These are phyloP conservation scores for Mesoligia furuncula DNA, from an alignment of 2,888 invertebrate genomes.

Conservation along the genomic window DNA sequence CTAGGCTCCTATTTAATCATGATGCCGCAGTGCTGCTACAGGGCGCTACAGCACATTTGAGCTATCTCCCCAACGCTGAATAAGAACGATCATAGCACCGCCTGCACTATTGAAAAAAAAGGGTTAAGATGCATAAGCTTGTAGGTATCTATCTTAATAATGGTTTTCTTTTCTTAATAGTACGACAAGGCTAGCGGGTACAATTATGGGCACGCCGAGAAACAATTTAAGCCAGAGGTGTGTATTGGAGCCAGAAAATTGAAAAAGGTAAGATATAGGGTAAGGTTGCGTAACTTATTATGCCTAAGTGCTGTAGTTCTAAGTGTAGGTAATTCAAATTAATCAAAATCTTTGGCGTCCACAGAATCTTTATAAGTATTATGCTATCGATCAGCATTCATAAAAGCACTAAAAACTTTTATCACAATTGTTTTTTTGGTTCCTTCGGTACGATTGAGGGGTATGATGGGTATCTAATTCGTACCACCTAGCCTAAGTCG, in stretches of 20 bases:
- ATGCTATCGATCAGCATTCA: not conserved
- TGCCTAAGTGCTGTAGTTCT: not conserved
- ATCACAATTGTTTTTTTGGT: not conserved
- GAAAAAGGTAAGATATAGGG: not conserved
- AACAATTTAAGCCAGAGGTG: not conserved
- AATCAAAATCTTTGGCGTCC: not conserved
- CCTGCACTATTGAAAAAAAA: not conserved
- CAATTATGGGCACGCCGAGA: constrained; percentile 14
- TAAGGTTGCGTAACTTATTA: no score
- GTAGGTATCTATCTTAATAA: not conserved
- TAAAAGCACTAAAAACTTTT: no score
- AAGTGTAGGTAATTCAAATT: not conserved
- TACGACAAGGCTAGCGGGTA: constrained; percentile 32
- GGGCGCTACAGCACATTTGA: not conserved
- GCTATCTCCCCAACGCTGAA: not conserved
- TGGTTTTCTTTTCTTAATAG: constrained; percentile 21
- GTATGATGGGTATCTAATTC: not conserved
- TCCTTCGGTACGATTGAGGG: not conserved
- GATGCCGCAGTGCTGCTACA: no score
- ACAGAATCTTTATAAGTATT: not conserved
- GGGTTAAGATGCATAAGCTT: not conserved
- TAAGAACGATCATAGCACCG: not conserved
- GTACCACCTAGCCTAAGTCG: not conserved
- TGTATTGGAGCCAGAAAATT: not conserved
- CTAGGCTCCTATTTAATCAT: not conserved